Percentiles rank a stretch among this genome's conserved stretches.
Evolutionary conservation across 2,113 vertebrate genomes (phyloP).

Genomic region (Pachyramphus minor): DNA sequence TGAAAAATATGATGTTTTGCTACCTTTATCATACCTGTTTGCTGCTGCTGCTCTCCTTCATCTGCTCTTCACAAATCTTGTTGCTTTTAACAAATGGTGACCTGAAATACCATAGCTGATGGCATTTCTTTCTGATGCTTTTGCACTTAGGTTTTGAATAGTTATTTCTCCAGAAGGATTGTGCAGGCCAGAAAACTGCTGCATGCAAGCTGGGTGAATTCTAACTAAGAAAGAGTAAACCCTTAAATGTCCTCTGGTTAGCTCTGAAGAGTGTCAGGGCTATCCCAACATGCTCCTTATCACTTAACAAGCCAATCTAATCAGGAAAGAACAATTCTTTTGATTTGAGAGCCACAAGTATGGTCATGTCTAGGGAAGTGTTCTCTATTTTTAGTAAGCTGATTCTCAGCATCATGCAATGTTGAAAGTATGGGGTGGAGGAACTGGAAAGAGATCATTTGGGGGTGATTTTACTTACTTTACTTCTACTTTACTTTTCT

Average conservation of each 20-base stretch:
- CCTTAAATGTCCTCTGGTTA: background rate
- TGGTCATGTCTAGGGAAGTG: background rate
- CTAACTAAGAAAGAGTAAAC: background rate
- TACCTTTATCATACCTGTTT: background rate
- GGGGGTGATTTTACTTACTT: background rate
- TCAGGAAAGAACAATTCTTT: background rate
- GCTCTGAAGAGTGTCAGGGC: background rate
- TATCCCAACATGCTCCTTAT: background rate
- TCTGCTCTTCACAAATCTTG: background rate
- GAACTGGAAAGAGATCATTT: background rate
- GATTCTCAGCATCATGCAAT: background rate
- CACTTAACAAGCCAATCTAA: constrained; percentile 21
- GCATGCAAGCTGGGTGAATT: background rate
- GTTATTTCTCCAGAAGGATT: background rate
- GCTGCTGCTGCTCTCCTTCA: background rate
- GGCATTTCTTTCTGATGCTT: background rate
- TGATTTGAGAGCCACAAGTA: background rate
- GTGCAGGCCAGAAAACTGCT: background rate
- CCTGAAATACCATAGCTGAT: background rate
- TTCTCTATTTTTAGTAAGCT: constrained; percentile 35
- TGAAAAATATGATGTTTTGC: background rate
- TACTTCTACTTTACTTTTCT: background rate
- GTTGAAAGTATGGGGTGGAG: background rate
- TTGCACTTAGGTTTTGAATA: background rate
- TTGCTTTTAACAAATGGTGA: background rate